Percentiles rank a stretch among this genome's conserved stretches.
Evolutionary conservation across 2,888 invertebrate species (phyloP).

Genomic region (Fragum whitleyi): DNA sequence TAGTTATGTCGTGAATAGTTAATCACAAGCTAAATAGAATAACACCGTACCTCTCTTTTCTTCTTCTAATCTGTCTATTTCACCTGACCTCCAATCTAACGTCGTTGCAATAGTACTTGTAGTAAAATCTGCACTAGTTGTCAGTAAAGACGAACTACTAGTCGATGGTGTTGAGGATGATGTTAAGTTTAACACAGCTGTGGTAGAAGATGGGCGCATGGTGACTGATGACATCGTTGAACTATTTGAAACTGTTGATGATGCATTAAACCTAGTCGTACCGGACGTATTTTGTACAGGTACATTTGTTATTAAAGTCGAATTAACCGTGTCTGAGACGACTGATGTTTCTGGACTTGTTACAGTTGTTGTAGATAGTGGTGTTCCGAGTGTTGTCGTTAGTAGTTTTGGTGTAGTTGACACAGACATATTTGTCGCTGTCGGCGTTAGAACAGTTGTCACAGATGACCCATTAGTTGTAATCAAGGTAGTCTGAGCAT

Average conservation of each 20-base stretch:
- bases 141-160: neutral
- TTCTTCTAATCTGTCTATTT: constrained; percentile 12
- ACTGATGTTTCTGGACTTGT: constrained; percentile 10
- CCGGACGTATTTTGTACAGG: neutral
- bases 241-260: constrained; percentile 6
- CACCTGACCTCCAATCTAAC: neutral
- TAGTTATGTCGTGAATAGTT: too few relatives aligned
- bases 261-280: neutral
- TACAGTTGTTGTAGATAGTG: constrained; percentile 14
- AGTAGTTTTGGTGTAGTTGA: neutral
- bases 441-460: neutral
- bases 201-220: neutral
- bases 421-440: neutral
- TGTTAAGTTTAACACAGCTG: neutral
- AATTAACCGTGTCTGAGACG: neutral
- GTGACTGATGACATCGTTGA: neutral
- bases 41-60: constrained; percentile 18
- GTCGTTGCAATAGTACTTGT: neutral
- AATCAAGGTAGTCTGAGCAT: neutral
- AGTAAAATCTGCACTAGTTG: neutral
- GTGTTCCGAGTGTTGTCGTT: constrained; percentile 13
- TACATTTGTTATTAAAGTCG: neutral
- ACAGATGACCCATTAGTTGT: constrained; percentile 2
- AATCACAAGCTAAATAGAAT: too few relatives aligned
- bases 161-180: neutral